phyloP scores from a whole-genome alignment of 2,797 vertebrate species.

The Chelidonichthys spinosus region DNA sequence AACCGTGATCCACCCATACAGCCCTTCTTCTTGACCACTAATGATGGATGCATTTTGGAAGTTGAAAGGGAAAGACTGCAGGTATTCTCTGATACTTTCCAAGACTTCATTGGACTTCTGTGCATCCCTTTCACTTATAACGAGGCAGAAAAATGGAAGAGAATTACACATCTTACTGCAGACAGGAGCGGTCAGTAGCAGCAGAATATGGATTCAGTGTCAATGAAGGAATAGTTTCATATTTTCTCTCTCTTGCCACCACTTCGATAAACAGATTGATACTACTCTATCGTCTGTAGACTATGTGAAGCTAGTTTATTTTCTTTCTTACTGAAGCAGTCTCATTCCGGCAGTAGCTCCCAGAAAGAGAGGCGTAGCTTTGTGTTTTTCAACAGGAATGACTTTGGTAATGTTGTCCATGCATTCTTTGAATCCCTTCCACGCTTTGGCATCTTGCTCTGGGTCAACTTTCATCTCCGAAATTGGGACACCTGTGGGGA shows the following conservation, averaged over 20 bases:
- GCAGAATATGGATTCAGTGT: neutral
- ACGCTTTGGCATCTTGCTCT: slow-evolving; percentile 71
- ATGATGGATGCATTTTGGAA: slow-evolving; percentile 94
- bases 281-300: neutral
- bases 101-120: slow-evolving; percentile 86
- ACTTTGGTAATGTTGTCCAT: slow-evolving; percentile 78
- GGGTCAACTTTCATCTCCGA: slow-evolving; percentile 86
- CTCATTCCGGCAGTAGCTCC: slow-evolving; percentile 98
- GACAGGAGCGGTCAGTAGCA: neutral
- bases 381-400: slow-evolving; percentile 86
- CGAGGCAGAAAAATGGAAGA: slow-evolving; percentile 13
- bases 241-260: neutral
- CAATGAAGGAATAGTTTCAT: neutral
- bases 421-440: slow-evolving; percentile 83
- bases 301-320: neutral
- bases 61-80: slow-evolving; percentile 88
- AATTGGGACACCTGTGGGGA: slow-evolving; percentile 87
- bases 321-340: slow-evolving; percentile 87
- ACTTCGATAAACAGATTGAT: neutral
- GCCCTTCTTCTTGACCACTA: slow-evolving; percentile 93
- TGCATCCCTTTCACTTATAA: slow-evolving; percentile 85
- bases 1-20: slow-evolving; percentile 97
- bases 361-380: slow-evolving; percentile 86
- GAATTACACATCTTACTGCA: neutral
- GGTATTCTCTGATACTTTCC: slow-evolving; percentile 85